These are phyloP conservation scores for Heliconius hewitsoni DNA, from an alignment of 1,140 invertebrate species.

Conservation along the genomic window DNA sequence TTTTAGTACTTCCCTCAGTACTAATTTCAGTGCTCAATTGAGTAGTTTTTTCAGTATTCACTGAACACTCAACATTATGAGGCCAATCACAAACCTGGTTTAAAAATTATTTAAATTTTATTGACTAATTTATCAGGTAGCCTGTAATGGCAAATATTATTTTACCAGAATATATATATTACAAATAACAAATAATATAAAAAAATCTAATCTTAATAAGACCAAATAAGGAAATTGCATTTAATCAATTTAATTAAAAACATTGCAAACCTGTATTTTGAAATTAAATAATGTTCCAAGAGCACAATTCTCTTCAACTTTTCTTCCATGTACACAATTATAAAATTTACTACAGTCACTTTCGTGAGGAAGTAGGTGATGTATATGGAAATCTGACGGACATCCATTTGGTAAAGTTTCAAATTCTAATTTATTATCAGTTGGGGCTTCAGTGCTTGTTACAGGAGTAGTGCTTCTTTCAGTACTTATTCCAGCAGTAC, in stretches of 20 bases:
- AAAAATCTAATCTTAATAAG: too few relatives aligned
- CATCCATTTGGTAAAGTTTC: constrained; percentile 43
- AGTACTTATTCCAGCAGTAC: constrained; percentile 14
- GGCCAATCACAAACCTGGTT: constrained; percentile 46
- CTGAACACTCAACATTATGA: constrained; percentile 36
- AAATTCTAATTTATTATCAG: not conserved
- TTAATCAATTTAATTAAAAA: too few relatives aligned
- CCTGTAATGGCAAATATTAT: too few relatives aligned
- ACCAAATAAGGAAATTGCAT: too few relatives aligned
- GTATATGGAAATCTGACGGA: constrained; percentile 43
- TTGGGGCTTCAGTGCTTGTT: not conserved
- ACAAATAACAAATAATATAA: too few relatives aligned
- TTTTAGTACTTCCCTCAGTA: constrained; percentile 22
- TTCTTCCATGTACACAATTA: constrained; percentile 71
- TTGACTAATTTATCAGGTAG: too few relatives aligned
- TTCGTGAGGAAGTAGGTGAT: constrained; percentile 51
- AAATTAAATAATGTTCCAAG: constrained; percentile 74
- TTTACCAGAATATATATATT: too few relatives aligned
- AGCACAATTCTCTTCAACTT: constrained; percentile 51
- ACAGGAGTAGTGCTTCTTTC: not conserved
- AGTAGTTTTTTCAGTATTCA: not conserved
- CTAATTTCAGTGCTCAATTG: not conserved
- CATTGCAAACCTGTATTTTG: constrained; percentile 43
- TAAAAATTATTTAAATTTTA: not conserved
- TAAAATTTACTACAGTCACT: constrained; percentile 66